A percentile compares a stretch with the other conserved stretches of the same genome.
These are phyloP conservation scores for Mus spicilegus DNA, from an alignment of 2,113 vertebrate genomes.

Conservation along the genomic window DNA sequence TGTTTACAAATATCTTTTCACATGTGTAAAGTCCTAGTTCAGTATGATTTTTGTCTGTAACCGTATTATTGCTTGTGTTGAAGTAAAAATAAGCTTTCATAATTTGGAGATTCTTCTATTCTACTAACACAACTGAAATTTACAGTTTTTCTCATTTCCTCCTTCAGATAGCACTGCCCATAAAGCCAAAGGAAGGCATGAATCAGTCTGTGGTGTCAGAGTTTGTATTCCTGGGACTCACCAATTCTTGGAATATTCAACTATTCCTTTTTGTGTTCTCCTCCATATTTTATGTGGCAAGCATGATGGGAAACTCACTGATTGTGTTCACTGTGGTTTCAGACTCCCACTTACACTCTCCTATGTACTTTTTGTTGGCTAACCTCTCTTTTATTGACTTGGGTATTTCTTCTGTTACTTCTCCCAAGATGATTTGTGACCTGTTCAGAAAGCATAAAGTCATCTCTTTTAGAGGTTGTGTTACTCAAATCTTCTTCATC, in stretches of 20 bases:
- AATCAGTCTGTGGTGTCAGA: constrained; percentile 60
- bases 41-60: neutral
- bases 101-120: neutral
- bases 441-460: constrained; percentile 54
- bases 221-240: constrained; percentile 55
- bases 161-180: neutral
- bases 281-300: constrained; percentile 29
- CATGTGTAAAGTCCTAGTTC: neutral
- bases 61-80: neutral
- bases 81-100: neutral
- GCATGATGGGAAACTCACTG: constrained; percentile 61
- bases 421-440: constrained; percentile 72
- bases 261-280: constrained; percentile 61
- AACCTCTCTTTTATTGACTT: constrained; percentile 79
- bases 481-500: constrained; percentile 41
- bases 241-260: neutral
- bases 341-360: constrained; percentile 58
- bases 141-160: neutral
- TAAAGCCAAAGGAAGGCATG: neutral
- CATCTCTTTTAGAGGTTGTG: constrained; percentile 5
- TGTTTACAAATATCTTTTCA: neutral
- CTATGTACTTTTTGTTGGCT: constrained; percentile 78
- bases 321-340: constrained; percentile 22
- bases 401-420: constrained; percentile 52
- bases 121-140: neutral